Evolutionary conservation across 2,113 vertebrate species (phyloP).

Genomic region (Stegostoma tigrinum): DNA sequence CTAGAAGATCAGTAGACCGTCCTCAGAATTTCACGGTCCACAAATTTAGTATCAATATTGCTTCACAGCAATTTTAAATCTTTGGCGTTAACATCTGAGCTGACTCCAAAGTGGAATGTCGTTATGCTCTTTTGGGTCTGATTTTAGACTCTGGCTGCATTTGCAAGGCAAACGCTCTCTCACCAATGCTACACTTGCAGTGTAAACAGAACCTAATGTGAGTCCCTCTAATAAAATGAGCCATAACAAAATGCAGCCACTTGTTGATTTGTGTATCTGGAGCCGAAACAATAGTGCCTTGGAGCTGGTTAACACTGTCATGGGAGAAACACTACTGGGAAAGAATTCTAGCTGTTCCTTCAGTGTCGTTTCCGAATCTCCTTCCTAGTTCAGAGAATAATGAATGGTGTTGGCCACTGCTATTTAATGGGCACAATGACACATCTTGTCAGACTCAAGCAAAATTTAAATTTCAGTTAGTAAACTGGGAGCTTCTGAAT

Average conservation of each 20-base stretch:
- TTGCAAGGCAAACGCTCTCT: neutral
- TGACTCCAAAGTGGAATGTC: neutral
- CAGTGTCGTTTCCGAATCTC: neutral
- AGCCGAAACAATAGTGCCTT: neutral
- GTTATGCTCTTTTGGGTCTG: neutral
- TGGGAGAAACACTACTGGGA: neutral
- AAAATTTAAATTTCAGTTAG: neutral
- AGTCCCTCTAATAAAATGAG: neutral
- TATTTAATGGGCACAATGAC: neutral
- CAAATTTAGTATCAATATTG: neutral
- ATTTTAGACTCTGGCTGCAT: neutral
- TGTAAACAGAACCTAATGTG: neutral
- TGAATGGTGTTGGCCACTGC: neutral
- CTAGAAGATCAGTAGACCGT: neutral
- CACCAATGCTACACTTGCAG: neutral
- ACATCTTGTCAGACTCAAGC: neutral
- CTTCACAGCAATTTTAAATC: too few species aligned
- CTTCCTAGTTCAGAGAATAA: neutral
- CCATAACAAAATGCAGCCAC: too few species aligned
- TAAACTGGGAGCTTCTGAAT: neutral
- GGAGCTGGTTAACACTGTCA: neutral
- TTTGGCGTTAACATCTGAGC: neutral
- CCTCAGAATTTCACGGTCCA: neutral
- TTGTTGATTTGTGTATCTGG: neutral
- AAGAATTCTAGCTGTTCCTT: neutral